Evolutionary conservation across 2,113 vertebrate species (phyloP).

Genomic region (Boulengeromyrus knoepffleri): DNA sequence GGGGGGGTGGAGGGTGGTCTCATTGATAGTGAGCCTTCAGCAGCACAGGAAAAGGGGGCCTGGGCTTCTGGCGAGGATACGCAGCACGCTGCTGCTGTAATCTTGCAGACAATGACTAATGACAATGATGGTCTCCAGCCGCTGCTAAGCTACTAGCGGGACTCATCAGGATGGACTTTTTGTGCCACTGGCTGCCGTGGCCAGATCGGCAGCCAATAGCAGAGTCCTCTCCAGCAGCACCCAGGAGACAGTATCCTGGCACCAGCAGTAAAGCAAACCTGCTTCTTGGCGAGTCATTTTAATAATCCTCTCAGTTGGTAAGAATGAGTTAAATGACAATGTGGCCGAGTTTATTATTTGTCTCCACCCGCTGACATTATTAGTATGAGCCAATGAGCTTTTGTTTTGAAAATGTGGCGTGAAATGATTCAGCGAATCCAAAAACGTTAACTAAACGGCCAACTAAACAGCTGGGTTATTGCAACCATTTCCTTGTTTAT

Average conservation of each 20-base stretch:
- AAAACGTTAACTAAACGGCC: background rate
- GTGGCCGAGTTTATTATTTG: background rate
- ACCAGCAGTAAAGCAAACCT: background rate
- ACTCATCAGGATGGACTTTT: background rate
- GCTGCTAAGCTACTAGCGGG: background rate
- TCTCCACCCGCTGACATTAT: background rate
- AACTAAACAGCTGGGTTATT: conserved; percentile 8
- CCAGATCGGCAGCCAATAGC: background rate
- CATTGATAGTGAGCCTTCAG: background rate
- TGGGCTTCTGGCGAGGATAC: background rate
- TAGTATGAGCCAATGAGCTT: background rate
- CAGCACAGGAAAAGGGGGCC: no score
- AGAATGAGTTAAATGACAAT: background rate
- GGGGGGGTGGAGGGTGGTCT: background rate
- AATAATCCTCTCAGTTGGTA: conserved; percentile 9
- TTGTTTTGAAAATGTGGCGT: background rate
- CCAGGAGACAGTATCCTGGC: background rate
- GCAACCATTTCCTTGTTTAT: background rate
- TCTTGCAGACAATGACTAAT: background rate
- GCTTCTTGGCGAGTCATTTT: background rate
- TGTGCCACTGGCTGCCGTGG: background rate
- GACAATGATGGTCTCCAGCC: background rate
- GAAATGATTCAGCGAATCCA: background rate
- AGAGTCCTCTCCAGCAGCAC: background rate
- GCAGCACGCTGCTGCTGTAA: background rate